Evolutionary conservation across 2,113 vertebrate species (phyloP), one percentile per base, ranked within the genome.

Genomic region (Chelonoidis abingdonii): DNA sequence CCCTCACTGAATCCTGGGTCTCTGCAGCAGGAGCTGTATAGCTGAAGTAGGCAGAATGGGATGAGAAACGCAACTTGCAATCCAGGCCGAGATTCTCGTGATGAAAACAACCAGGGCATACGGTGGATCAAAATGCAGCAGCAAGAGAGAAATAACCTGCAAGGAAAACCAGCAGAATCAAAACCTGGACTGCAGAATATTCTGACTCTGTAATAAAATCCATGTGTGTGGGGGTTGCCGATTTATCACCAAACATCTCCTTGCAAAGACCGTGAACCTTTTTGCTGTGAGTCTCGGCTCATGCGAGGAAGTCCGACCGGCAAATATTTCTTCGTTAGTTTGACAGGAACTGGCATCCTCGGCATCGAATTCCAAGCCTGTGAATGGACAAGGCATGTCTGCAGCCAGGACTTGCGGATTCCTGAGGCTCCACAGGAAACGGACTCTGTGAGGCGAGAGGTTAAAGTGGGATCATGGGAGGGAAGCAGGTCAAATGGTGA

Each of bases 401-500:
- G 93, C n/a, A 92, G 80, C 86, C 25, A 65, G 93, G 87, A 96
- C 80, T 53, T n/a, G 80, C 35, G 65, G 92, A 94, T 86, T 72
- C n/a, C 92, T 29, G 76, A 94, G 69, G 93, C 96, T 84, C 84
- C 91, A 89, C 0, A 12, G 97, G 94, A 93, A 92, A 57, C 95
- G 29, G 88, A 93, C 90, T 56, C 78, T 83, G 94, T 98, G 98
- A 98, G 96, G 95, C 83, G 57, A 89, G 53, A 97, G 97, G 95
- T 97, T 62, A 35, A 84, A 97, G 95, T 94, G 96, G 97, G 96
- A 98, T 94, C 98, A 99, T 99, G 98, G 98, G 98, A 97, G 98
- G 98, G 98, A 98, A 98, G 93, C 98, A 98, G 97, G 98, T 99
- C 96, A 99, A 99, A 98, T 99, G 98, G 98, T 99, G 98, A 98